Conservation (phyloP, 2,113 vertebrate species). For the Sebastes schlegelii region DNA sequence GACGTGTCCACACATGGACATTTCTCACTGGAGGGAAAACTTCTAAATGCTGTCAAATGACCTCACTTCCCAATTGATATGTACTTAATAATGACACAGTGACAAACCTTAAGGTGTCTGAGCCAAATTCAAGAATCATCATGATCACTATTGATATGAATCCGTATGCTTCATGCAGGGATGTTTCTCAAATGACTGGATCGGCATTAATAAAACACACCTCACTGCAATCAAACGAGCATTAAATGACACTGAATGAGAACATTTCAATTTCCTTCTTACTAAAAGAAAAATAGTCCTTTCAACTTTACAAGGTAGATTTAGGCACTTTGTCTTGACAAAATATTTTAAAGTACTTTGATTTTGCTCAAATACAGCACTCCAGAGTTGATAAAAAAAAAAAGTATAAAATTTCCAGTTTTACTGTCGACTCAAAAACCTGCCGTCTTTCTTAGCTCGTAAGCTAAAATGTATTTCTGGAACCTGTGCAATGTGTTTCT, state of each 20-base stretch:
- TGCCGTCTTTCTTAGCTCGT: neutral
- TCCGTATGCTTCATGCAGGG: neutral
- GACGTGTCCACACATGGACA: conserved; percentile 17
- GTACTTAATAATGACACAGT: neutral
- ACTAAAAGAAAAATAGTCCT: conserved; percentile 1
- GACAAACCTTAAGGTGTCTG: neutral
- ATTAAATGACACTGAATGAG: conserved; percentile 21
- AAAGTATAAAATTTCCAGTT: conserved; percentile 54
- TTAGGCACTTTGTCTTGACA: conserved; percentile 37
- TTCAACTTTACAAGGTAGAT: conserved; percentile 11
- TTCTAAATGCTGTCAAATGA: neutral
- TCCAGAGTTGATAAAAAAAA: conserved; percentile 2
- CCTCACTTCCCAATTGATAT: neutral
- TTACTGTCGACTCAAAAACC: conserved; percentile 7
- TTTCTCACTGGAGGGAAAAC: conserved; percentile 17
- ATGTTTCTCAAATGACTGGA: conserved; percentile 5
- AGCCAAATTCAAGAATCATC: neutral
- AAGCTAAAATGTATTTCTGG: neutral
- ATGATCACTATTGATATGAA: neutral
- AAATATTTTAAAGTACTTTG: neutral
- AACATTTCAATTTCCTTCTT: conserved; percentile 18
- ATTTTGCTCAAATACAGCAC: conserved; percentile 36
- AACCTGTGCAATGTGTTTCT: neutral
- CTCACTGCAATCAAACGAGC: conserved; percentile 36
- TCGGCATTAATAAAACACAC: conserved; percentile 7